Percentiles rank a stretch among this genome's conserved stretches.
Evolutionary conservation across 2,113 vertebrate species (phyloP).

Genomic region (Ailurus styani): DNA sequence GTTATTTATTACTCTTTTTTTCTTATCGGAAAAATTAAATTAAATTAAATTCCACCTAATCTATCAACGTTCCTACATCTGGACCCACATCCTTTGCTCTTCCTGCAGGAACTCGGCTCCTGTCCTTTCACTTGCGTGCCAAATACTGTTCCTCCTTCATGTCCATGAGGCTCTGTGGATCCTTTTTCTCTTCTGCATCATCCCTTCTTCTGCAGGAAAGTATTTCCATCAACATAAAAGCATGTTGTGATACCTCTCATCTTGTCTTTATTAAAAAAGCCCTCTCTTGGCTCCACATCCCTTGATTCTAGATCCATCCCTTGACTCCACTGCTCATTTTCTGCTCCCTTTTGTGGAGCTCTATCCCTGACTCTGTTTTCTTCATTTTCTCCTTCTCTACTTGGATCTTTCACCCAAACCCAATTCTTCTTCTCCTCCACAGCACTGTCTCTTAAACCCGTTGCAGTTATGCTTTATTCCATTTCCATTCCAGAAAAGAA

Average conservation of each 20-base stretch:
- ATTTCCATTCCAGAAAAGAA: not conserved
- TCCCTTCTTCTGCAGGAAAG: not conserved
- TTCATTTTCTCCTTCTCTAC: not conserved
- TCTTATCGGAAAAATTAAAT: conserved; percentile 19
- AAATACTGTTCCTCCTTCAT: not conserved
- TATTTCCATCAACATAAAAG: not conserved
- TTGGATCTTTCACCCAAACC: not conserved
- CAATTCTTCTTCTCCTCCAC: not conserved
- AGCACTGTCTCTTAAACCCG: not conserved
- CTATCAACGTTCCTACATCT: not conserved
- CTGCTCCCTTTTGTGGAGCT: not conserved
- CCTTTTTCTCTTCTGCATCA: not conserved
- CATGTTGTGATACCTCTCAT: fast-evolving
- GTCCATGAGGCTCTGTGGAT: not conserved
- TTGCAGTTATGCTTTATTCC: not conserved
- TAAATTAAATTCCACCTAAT: not conserved
- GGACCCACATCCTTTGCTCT: not conserved
- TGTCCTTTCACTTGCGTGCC: fast-evolving
- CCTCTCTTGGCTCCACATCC: not conserved
- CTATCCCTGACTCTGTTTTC: not conserved
- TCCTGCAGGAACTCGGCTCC: fast-evolving
- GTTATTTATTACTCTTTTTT: not conserved
- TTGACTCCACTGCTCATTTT: not conserved
- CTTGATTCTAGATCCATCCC: too few relatives aligned
- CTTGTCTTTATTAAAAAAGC: not conserved